Percentiles rank a stretch among this genome's conserved stretches.
Evolutionary conservation across 2,888 invertebrate genomes (phyloP).

Genomic region (Polymixis lichenea): DNA sequence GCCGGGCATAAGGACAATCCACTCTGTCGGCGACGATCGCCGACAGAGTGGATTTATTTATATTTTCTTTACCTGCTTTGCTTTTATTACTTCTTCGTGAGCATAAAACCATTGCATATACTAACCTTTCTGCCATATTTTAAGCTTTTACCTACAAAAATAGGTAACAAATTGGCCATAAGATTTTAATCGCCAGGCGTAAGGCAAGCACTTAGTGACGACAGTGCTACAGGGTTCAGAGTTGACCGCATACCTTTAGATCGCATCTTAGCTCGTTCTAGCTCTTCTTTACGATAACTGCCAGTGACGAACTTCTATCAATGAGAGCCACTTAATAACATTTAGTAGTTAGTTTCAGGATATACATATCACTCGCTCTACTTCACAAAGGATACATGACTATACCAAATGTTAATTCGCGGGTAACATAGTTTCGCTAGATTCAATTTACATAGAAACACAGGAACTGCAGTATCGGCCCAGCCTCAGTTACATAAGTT

Average conservation of each 20-base stretch:
- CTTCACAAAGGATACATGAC: slow-evolving; percentile 52
- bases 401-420: slow-evolving; percentile 44
- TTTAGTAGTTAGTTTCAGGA: slow-evolving; percentile 11
- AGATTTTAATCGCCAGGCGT: not conserved
- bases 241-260: not conserved
- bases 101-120: not conserved
- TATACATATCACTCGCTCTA: slow-evolving; percentile 43
- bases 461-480: slow-evolving; percentile 53
- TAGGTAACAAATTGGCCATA: too few species aligned
- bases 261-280: not conserved
- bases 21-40: too few species aligned
- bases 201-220: not conserved
- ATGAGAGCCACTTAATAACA: not conserved
- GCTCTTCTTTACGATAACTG: too few species aligned
- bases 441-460: slow-evolving; percentile 61
- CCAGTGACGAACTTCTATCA: not conserved
- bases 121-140: not conserved
- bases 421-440: slow-evolving; percentile 51
- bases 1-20: too few species aligned
- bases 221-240: not conserved
- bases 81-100: not conserved
- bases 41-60: too few species aligned
- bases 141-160: not conserved
- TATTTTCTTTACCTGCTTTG: too few species aligned
- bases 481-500: slow-evolving; percentile 68